A percentile compares a stretch with the other conserved stretches of the same genome.
phyloP scores from a whole-genome alignment of 1,140 invertebrate species.

The Saccostrea cuccullata region DNA sequence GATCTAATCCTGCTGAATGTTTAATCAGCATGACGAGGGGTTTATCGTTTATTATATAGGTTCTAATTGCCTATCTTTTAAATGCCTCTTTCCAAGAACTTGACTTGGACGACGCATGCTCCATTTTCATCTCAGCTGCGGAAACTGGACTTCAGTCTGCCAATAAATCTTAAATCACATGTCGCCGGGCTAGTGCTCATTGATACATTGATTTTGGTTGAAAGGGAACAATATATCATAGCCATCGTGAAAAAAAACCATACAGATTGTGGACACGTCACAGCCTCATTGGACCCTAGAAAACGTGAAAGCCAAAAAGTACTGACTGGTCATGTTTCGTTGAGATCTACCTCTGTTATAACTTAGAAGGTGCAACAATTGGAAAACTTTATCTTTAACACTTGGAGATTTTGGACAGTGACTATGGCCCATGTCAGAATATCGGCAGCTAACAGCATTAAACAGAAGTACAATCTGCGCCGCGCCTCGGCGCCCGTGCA shows the following conservation, averaged over 20 bases:
- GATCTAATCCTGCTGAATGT: slow-evolving; percentile 22
- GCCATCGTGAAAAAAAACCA: background rate
- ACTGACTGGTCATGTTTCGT: background rate
- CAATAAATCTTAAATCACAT: background rate
- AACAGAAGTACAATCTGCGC: background rate
- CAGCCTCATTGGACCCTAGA: background rate
- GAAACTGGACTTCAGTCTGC: background rate
- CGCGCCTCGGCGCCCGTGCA: background rate
- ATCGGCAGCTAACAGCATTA: slow-evolving; percentile 4
- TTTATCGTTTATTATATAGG: background rate
- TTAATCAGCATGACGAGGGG: slow-evolving; percentile 2
- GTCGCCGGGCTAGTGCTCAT: background rate
- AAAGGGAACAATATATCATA: background rate
- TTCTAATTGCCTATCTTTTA: slow-evolving; percentile 5
- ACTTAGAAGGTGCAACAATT: background rate
- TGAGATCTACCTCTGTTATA: background rate
- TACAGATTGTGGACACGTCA: background rate
- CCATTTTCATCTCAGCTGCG: background rate
- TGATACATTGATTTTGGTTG: slow-evolving; percentile 26
- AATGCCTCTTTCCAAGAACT: slow-evolving; percentile 5
- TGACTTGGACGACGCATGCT: background rate
- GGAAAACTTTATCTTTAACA: background rate
- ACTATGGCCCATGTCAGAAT: slow-evolving; percentile 6
- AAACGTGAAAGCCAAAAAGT: background rate
- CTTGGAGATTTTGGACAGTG: background rate